Percentiles rank a stretch among this genome's conserved stretches.
Evolutionary conservation across 2,113 vertebrate species (phyloP).

Genomic region (Polypterus bichir): DNA sequence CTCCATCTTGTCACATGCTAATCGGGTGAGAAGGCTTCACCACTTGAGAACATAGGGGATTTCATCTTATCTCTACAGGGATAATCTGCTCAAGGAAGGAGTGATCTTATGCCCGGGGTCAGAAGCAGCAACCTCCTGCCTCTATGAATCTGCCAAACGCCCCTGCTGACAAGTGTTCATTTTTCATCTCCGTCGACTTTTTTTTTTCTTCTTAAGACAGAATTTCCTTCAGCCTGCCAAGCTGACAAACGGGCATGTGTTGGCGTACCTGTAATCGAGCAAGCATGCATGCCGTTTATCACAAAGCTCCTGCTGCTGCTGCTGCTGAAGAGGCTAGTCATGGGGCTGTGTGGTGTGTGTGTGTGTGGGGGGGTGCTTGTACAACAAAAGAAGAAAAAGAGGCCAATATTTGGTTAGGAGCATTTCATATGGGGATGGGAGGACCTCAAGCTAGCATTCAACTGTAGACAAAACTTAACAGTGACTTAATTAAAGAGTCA

Average conservation of each 20-base stretch:
- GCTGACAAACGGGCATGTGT: constrained; percentile 37
- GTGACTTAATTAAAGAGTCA: too few relatives aligned
- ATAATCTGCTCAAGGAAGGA: constrained; percentile 62
- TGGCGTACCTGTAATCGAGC: constrained; percentile 40
- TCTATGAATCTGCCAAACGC: constrained; percentile 14
- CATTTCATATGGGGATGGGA: too few relatives aligned
- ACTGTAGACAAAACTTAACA: too few relatives aligned
- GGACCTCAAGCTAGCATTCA: too few relatives aligned
- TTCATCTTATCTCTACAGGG: constrained; percentile 51
- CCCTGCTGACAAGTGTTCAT: neutral
- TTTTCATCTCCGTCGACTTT: constrained; percentile 1
- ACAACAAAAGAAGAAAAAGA: too few relatives aligned
- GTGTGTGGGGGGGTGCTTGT: too few relatives aligned
- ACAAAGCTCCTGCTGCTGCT: too few relatives aligned
- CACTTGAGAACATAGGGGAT: constrained; percentile 48
- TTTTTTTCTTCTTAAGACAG: constrained; percentile 27
- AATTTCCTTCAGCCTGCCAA: constrained; percentile 32
- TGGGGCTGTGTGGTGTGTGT: too few relatives aligned
- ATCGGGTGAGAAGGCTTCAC: constrained; percentile 53
- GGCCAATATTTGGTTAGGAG: too few relatives aligned
- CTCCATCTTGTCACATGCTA: constrained; percentile 49
- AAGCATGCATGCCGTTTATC: constrained; percentile 15
- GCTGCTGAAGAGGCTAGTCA: too few relatives aligned
- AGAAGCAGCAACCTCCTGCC: constrained; percentile 27
- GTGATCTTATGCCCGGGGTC: constrained; percentile 35